Evolutionary conservation across 23 tunicate genomes (phyloP), one percentile per base, ranked within the genome.

Genomic region (Clavelina lepadiformis): DNA sequence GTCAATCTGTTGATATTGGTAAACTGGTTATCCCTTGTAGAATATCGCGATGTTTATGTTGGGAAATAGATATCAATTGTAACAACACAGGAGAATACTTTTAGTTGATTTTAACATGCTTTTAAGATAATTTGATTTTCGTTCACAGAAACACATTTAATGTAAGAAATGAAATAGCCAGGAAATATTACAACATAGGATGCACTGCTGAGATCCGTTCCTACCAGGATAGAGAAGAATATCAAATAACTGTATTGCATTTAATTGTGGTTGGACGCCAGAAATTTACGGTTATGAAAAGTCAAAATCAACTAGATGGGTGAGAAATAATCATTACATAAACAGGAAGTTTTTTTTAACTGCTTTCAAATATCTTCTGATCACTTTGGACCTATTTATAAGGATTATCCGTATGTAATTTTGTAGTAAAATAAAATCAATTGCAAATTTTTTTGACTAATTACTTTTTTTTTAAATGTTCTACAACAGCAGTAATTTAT

Each of bases 131-230:
- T n/a, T n/a, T n/a, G n/a, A n/a, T n/a, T n/a, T n/a, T n/a, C n/a
- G n/a, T n/a, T n/a, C n/a, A n/a, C n/a, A n/a, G n/a, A n/a, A n/a
- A n/a, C n/a, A n/a, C n/a, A n/a, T n/a, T n/a, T n/a, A n/a, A n/a
- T n/a, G n/a, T n/a, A 68, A 24, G 27, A 28, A 28, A 51, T 18
- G 57, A 50, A 31, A 8, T 28, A 45, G 28, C 11, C 59, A 18
- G 35, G 34, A 6, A 31, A 65, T 5, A 18, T 35, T 44, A 23
- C 22, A 71, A 81, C 41, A 62, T 65, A 35, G 97, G 97, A 34
- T 89, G 97, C 64, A 89, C 97, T 18, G 89, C 89, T 15, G 88
- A 89, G 65, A 68, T 89, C 36, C 78, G 88, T n/a, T 81, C 85
- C 8, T 74, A 71, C 33, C 61, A 68, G 24, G 95, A 77, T 15